Percentiles rank a stretch among this genome's conserved stretches.
Evolutionary conservation across 2,113 vertebrate species (phyloP).

Genomic region (Oreochromis tanganicae): DNA sequence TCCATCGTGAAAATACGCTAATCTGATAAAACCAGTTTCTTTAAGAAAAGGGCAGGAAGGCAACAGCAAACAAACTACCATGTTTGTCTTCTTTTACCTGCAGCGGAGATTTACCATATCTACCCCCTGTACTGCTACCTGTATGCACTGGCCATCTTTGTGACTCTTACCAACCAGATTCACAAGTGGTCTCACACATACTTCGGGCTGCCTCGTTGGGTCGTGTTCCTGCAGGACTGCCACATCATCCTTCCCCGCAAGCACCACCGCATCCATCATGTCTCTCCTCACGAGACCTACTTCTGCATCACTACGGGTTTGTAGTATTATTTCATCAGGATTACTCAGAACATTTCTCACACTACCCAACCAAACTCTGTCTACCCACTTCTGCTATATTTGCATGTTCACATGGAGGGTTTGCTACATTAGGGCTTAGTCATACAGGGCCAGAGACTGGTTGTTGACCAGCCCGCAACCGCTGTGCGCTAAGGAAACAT

Average conservation of each 20-base stretch:
- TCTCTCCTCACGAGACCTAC: slow-evolving; percentile 96
- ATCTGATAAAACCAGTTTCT: neutral
- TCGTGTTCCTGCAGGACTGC: slow-evolving; percentile 86
- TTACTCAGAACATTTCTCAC: neutral
- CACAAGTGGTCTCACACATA: slow-evolving; percentile 99
- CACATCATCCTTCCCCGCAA: slow-evolving; percentile 94
- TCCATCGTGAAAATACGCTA: neutral
- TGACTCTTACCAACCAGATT: slow-evolving; percentile 98
- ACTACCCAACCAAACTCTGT: neutral
- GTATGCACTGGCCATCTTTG: slow-evolving; percentile 87
- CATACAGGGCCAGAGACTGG: neutral
- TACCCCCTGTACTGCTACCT: slow-evolving; percentile 91
- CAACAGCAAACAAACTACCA: neutral
- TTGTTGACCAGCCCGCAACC: neutral
- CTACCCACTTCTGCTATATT: neutral
- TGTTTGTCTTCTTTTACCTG: neutral
- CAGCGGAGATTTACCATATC: slow-evolving; percentile 79
- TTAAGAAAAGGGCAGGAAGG: neutral
- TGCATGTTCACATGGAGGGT: neutral
- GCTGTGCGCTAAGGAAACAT: neutral
- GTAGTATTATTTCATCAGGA: neutral
- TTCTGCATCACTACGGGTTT: slow-evolving; percentile 99
- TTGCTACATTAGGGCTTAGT: neutral
- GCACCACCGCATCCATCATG: slow-evolving; percentile 95
- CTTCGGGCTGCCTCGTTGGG: slow-evolving; percentile 90